Percentiles rank a stretch among this genome's conserved stretches.
These are phyloP conservation scores for Aphidius ervi DNA, from an alignment of 1,140 invertebrate genomes.

Conservation along the genomic window DNA sequence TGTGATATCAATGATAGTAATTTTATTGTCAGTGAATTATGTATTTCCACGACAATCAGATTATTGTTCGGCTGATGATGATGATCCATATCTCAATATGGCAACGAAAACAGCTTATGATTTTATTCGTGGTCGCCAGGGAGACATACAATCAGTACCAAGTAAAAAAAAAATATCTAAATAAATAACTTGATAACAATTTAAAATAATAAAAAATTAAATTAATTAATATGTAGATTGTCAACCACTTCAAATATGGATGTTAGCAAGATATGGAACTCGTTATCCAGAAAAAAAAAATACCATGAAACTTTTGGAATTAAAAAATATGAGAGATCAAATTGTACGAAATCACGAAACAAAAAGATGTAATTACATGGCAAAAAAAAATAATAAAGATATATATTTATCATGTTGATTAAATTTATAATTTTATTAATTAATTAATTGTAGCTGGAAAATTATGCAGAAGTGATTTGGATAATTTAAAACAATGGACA, in stretches of 20 bases:
- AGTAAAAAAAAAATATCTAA: constrained; percentile 34
- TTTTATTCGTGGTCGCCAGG: constrained; percentile 39
- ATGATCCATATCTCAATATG: constrained; percentile 50
- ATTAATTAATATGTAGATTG: constrained; percentile 33
- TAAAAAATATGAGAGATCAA: constrained; percentile 34
- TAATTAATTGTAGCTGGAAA: constrained; percentile 39
- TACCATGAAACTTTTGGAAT: constrained; percentile 25
- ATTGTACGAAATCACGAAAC: constrained; percentile 40
- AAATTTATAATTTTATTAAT: too few relatives aligned
- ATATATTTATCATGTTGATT: neutral
- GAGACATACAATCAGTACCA: constrained; percentile 36
- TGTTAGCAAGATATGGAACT: constrained; percentile 40
- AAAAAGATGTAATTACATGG: constrained; percentile 33
- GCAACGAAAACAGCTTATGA: constrained; percentile 53
- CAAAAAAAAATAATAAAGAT: neutral
- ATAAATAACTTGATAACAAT: constrained; percentile 1
- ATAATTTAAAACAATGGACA: constrained; percentile 43
- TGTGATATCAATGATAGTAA: constrained; percentile 4
- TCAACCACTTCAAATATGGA: constrained; percentile 41
- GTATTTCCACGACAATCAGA: constrained; percentile 35
- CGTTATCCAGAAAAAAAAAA: constrained; percentile 34
- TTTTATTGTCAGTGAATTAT: constrained; percentile 18
- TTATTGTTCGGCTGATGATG: constrained; percentile 47
- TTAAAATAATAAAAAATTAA: neutral
- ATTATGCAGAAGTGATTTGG: constrained; percentile 46